Evolutionary conservation across 2,888 invertebrate genomes (phyloP).

Genomic region (Leptura quadrifasciata): DNA sequence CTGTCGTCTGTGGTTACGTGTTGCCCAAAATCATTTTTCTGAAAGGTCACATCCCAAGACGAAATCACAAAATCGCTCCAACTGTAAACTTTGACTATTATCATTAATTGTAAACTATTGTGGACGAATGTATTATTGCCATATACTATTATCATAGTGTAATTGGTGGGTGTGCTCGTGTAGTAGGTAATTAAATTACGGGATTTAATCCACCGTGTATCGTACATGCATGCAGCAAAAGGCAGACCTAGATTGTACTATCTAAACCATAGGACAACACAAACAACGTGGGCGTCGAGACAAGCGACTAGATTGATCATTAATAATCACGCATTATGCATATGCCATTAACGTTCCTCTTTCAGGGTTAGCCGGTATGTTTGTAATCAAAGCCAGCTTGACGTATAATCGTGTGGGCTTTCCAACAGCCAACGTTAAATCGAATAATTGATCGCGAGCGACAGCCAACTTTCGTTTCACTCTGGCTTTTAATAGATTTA

Average conservation of each 20-base stretch:
- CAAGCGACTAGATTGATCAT: slow-evolving; percentile 55
- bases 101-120: too few relatives aligned
- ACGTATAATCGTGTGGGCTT: slow-evolving; percentile 29
- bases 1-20: too few relatives aligned
- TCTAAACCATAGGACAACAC: slow-evolving; percentile 34
- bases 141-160: too few relatives aligned
- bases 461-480: slow-evolving; percentile 23
- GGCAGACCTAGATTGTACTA: slow-evolving; percentile 31
- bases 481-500: slow-evolving; percentile 31
- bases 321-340: slow-evolving; percentile 55
- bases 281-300: slow-evolving; percentile 57
- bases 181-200: slow-evolving; percentile 2
- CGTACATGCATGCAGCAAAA: slow-evolving; percentile 1
- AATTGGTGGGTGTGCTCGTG: not conserved
- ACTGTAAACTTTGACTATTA: too few relatives aligned
- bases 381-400: slow-evolving; percentile 21
- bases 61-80: too few relatives aligned
- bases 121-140: too few relatives aligned
- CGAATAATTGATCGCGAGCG: slow-evolving; percentile 21
- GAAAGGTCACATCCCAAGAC: too few relatives aligned
- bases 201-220: slow-evolving; percentile 5
- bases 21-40: too few relatives aligned
- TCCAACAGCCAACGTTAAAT: slow-evolving; percentile 20
- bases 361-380: slow-evolving; percentile 44
- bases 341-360: slow-evolving; percentile 46